Evolutionary conservation across 1,140 invertebrate species (phyloP).

Genomic region (Penaeus vannamei): DNA sequence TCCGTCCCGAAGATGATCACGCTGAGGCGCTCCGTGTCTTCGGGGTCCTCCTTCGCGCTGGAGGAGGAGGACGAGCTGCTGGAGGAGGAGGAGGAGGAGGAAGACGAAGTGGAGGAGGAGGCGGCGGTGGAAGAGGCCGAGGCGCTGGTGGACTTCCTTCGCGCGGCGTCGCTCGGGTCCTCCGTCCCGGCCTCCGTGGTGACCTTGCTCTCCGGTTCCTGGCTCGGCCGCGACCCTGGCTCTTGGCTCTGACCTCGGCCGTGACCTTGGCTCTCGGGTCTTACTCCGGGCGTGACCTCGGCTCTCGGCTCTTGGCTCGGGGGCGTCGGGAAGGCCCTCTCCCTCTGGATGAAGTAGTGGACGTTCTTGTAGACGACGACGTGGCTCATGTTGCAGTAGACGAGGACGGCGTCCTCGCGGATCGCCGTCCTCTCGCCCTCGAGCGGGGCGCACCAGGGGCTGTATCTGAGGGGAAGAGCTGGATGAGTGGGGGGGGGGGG

Average conservation of each 20-base stretch:
- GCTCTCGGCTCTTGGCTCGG: constrained; percentile 21
- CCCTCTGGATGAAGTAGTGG: constrained; percentile 72
- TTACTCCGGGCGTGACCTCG: background rate
- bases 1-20: constrained; percentile 89
- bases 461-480: constrained; percentile 72
- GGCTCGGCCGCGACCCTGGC: background rate
- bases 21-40: constrained; percentile 72
- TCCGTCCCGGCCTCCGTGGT: too few relatives aligned
- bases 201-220: background rate
- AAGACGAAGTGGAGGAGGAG: too few relatives aligned
- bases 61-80: background rate
- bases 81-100: too few relatives aligned
- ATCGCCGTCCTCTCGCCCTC: constrained; percentile 69
- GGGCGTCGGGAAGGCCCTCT: constrained; percentile 70
- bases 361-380: constrained; percentile 73
- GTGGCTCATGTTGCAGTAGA: constrained; percentile 70
- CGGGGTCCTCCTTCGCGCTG: background rate
- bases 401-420: constrained; percentile 69
- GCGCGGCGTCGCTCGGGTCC: background rate
- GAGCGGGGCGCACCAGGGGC: constrained; percentile 72
- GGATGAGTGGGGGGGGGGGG: background rate
- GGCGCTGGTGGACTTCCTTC: background rate
- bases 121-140: too few relatives aligned
- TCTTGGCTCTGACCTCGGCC: constrained; percentile 17
- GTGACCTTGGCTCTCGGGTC: background rate